Evolutionary conservation across 2,888 invertebrate species (phyloP), one percentile per base, ranked within the genome.

Genomic region (Autographa gamma): DNA sequence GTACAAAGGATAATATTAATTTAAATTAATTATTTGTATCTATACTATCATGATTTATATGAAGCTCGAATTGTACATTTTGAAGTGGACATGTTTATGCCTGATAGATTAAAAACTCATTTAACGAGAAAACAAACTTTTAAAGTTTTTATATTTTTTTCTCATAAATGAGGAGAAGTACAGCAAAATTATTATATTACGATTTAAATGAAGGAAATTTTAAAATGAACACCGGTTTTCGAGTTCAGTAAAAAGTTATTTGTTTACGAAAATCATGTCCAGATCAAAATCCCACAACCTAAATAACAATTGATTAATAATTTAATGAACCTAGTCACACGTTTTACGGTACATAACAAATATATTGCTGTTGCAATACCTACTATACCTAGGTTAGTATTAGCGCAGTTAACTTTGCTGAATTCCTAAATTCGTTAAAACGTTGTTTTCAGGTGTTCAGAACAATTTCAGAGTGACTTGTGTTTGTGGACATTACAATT

Each of bases 331-430:
- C 25, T 66, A 70, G 69, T 66, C 80, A 70, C 73, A 72, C 18
- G 71, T 76, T 67, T 62, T 71, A 66, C 43, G 60, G 68, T 19
- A 32, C 54, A 61, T 62, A 71, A 71, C 73, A 77, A 75, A 71
- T 34, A 32, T 70, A 74, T 82, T 77, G 74, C 70, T 60, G 13
- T 56, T 63, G 76, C 83, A 83, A 78, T 60, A 71, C 63, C 67
- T 38, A 65, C 64, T 31, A 54, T 65, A 56, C 60, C 16, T 19
- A 71, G 71, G 68, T 59, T 25, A 67, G 54, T 61, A 60, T 68
- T 58, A 66, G 63, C 66, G 60, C 59, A n/a, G 61, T 74, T 25
- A 25, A 25, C 25, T 25, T 25, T 72, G 64, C 8, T 56, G 16
- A 63, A 52, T 66, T 62, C 19, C 76, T 83, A 74, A 69, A 64